phyloP scores from a whole-genome alignment of 2,797 vertebrate genomes.

The Darevskia nairensis region DNA sequence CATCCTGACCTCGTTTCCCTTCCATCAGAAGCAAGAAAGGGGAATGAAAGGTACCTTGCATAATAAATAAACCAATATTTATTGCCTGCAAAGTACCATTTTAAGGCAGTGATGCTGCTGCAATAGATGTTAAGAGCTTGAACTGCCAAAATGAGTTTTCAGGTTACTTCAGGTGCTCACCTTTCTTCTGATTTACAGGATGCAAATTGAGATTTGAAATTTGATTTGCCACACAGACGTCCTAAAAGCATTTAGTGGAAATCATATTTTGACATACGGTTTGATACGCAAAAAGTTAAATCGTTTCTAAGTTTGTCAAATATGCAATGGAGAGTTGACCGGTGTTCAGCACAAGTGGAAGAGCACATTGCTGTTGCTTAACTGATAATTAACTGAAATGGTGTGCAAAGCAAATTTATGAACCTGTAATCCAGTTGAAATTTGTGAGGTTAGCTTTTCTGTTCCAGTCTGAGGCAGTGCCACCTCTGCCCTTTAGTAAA shows the following conservation, averaged over 20 bases:
- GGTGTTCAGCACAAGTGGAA: not conserved
- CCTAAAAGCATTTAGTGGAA: constrained; percentile 8
- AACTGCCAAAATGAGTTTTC: constrained; percentile 25
- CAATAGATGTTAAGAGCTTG: constrained; percentile 40
- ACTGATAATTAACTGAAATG: not conserved
- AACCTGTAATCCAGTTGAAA: not conserved
- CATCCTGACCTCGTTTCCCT: constrained; percentile 65
- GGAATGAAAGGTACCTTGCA: constrained; percentile 47
- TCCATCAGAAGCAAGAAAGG: constrained; percentile 43
- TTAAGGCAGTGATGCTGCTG: constrained; percentile 35
- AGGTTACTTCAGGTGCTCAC: constrained; percentile 6
- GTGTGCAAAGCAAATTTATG: not conserved
- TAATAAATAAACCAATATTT: constrained; percentile 70
- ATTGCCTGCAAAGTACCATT: constrained; percentile 53
- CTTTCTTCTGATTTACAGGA: constrained; percentile 20
- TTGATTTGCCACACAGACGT: constrained; percentile 22
- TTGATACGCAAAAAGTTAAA: not conserved
- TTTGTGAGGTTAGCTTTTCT: not conserved
- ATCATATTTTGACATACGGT: constrained; percentile 10
- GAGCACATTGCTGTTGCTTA: not conserved
- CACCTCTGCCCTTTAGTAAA: no score
- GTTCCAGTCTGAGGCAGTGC: no score
- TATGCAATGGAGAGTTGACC: not conserved
- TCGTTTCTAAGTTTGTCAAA: constrained; percentile 11
- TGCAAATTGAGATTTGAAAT: constrained; percentile 33